phyloP scores from a whole-genome alignment of 2,888 invertebrate species.

The Standfussiana lucernea region DNA sequence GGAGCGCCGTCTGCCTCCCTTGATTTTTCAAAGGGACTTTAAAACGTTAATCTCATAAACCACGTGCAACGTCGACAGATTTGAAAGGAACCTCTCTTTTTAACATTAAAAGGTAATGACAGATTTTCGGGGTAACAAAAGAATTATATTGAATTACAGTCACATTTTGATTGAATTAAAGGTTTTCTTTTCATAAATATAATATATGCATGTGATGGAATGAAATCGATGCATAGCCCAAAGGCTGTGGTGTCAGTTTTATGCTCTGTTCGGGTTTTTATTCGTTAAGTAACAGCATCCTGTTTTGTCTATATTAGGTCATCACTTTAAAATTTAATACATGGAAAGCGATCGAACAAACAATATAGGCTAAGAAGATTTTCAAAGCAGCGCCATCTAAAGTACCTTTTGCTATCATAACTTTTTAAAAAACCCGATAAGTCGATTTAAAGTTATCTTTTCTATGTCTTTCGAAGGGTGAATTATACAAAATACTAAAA shows the following conservation, averaged over 20 bases:
- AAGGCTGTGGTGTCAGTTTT: not conserved
- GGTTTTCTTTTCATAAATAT: not conserved
- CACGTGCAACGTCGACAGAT: slow-evolving; percentile 46
- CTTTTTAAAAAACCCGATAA: too few relatives aligned
- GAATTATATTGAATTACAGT: slow-evolving; percentile 3
- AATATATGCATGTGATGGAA: not conserved
- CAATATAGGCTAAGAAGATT: too few relatives aligned
- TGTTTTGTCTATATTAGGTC: too few relatives aligned
- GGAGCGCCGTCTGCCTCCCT: slow-evolving; percentile 25
- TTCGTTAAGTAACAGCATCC: not conserved
- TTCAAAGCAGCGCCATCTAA: too few relatives aligned
- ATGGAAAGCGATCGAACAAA: too few relatives aligned
- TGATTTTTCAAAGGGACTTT: slow-evolving; percentile 63
- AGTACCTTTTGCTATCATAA: too few relatives aligned
- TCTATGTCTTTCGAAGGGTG: not conserved
- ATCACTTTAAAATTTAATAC: too few relatives aligned
- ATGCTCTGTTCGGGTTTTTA: not conserved
- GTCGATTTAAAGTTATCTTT: too few relatives aligned
- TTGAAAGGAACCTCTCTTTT: slow-evolving; percentile 40
- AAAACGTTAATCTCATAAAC: slow-evolving; percentile 61
- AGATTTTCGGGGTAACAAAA: not conserved
- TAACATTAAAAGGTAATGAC: slow-evolving; percentile 36
- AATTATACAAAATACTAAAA: not conserved
- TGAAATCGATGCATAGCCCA: not conserved
- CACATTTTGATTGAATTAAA: not conserved